A percentile compares a stretch with the other conserved stretches of the same genome.
Conservation (phyloP, 2,888 invertebrate species). For the Sabellastarte sp. region DNA sequence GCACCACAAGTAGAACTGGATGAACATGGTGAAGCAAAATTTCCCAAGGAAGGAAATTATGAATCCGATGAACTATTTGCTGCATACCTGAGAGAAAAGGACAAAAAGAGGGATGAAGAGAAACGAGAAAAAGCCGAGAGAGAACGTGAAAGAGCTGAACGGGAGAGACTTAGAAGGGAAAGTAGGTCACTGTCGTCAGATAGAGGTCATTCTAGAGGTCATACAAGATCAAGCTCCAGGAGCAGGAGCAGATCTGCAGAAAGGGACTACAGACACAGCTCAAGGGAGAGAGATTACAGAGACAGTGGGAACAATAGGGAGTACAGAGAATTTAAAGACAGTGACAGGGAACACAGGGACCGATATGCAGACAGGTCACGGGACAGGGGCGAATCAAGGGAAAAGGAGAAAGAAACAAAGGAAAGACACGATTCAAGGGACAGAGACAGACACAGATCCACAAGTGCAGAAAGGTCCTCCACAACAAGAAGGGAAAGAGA, state of each 20-base stretch:
- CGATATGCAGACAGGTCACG: neutral
- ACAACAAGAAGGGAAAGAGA: neutral
- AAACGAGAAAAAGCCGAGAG: neutral
- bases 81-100: neutral
- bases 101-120: neutral
- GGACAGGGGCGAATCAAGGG: neutral
- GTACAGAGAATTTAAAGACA: conserved; percentile 20
- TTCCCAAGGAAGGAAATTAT: neutral
- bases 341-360: conserved; percentile 19
- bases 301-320: neutral
- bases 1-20: neutral
- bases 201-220: neutral
- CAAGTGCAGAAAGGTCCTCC: neutral
- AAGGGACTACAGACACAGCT: neutral
- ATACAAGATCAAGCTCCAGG: neutral
- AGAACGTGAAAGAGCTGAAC: neutral
- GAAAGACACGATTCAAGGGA: neutral
- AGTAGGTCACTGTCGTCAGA: neutral
- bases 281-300: conserved; percentile 3
- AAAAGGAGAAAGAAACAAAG: neutral
- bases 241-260: neutral
- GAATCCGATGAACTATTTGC: neutral
- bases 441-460: neutral
- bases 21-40: neutral
- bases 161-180: neutral